Evolutionary conservation across 2,113 vertebrate genomes (phyloP), one percentile per base, ranked within the genome.

Genomic region (Oryzias melastigma): DNA sequence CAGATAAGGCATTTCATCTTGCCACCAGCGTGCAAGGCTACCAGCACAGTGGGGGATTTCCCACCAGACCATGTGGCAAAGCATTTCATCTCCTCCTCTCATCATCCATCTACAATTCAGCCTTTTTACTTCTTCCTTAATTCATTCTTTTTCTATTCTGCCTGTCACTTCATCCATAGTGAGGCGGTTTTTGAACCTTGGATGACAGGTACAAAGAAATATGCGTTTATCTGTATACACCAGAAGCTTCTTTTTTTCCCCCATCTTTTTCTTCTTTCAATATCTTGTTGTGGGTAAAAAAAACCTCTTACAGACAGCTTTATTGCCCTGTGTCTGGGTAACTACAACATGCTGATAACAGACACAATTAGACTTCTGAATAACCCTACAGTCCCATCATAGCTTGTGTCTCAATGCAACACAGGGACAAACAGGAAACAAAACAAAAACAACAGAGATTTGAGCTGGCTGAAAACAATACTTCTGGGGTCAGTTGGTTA

Each of bases 1-100:
- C 76, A 83, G 89, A 91, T 90, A 90, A 89, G 87, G 81, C 82
- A 77, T 87, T 85, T 90, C 85, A 87, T 91, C 85, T 82, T 66
- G 66, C 84, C 82, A 71, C 87, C 79, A 62, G 78, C 74, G 78
- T 48, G 57, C 72, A 69, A 60, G 71, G 73, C 74, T 81, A 68
- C 71, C 66, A 65, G 80, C 84, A 72, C 84, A 80, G 79, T 45
- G 65, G 85, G 86, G 82, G 78, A 86, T 85, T 85, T 87, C 82
- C 88, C 83, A 85, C 65, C 73, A 88, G 84, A 86, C 83, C 72
- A 75, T 81, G 75, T 78, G 77, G 83, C 52, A 72, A 68, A 73
- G 71, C 60, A 81, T 85, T 84, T 80, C 77, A 63, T 64, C 71
- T 70, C 49, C 67, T 56, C 68, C 46, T 57, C 44, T 73, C 70